These are phyloP conservation scores for Tiliacea aurago DNA, from an alignment of 2,888 invertebrate genomes.

Conservation along the genomic window DNA sequence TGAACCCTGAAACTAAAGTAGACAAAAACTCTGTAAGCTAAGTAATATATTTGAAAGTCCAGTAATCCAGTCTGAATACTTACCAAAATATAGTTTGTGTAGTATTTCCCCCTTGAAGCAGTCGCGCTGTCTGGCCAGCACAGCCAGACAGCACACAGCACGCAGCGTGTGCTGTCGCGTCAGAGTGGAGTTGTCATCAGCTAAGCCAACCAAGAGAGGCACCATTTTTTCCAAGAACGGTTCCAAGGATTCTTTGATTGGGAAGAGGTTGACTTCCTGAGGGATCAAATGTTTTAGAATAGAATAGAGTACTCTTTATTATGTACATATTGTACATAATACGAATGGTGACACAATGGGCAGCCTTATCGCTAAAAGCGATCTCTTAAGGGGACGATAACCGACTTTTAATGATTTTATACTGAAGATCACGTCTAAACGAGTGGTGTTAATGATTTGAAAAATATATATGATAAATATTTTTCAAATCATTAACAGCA, in stretches of 20 bases:
- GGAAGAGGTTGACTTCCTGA: constrained; percentile 84
- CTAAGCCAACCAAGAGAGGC: constrained; percentile 90
- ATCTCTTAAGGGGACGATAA: too few relatives aligned
- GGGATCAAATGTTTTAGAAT: background rate
- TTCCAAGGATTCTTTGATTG: constrained; percentile 84
- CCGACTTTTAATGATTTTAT: too few relatives aligned
- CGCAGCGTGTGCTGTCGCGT: constrained; percentile 91
- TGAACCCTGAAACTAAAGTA: background rate
- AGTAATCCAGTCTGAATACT: constrained; percentile 41
- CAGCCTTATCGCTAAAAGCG: too few relatives aligned
- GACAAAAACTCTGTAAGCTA: background rate
- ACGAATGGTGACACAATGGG: too few relatives aligned
- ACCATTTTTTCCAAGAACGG: constrained; percentile 88
- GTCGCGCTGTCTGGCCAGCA: constrained; percentile 75
- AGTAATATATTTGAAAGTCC: background rate
- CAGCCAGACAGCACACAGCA: constrained; percentile 87
- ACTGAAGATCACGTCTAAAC: too few relatives aligned
- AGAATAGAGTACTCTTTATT: too few relatives aligned
- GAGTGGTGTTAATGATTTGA: too few relatives aligned
- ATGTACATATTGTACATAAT: too few relatives aligned
- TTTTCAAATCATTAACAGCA: too few relatives aligned
- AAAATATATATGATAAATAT: too few relatives aligned
- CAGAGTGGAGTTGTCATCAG: constrained; percentile 92
- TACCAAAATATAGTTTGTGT: constrained; percentile 92
- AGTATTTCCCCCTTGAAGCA: constrained; percentile 88